Evolutionary conservation across 2,888 invertebrate species (phyloP), one percentile per base, ranked within the genome.

Genomic region (Athalia rosae): DNA sequence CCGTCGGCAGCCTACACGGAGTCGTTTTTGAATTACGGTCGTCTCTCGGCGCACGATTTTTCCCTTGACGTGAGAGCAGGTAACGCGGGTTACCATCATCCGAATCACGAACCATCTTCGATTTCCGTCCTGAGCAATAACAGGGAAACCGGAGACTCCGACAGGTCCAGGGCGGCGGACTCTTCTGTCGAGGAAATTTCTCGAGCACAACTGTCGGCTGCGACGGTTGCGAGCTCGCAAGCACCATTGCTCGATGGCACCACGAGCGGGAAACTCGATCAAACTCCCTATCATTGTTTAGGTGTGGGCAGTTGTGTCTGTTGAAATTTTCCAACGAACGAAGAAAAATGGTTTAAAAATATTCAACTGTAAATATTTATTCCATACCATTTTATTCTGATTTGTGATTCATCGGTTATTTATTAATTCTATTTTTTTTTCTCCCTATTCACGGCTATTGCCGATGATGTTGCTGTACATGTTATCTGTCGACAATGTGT

Each of bases 251-350:
- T 85, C 45, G 86, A 86, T 63, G 80, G 80, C 64, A 78, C 85
- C 58, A 76, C 85, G 64, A 84, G 82, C 76, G 84, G 87, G 4
- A 88, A 88, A 80, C 87, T 89, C 66, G 88, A 89, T 67, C 88
- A 88, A 77, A 81, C 85, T 3, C 84, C 86, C 50, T 89, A 88
- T 77, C 82, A 86, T 56, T 87, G 87, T 78, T 84, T 89, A 11
- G 88, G 87, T 4, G 86, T 89, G 4, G 87, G 88, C 7, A 89
- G 88, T 67, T 88, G 88, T 78, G 88, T 88, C 64, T 89, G 88
- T 83, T 88, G 84, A 87, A 81, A 45, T 28, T 28, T 28, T 28
- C 28, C 28, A 28, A 28, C 28, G 28, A 28, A 28, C 28, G 28
- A 28, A 28, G 28, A 28, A 28, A 28, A 28, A 28, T 28, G 28